Evolutionary conservation across 2,888 invertebrate genomes (phyloP).

Genomic region (Leptinotarsa juncta): DNA sequence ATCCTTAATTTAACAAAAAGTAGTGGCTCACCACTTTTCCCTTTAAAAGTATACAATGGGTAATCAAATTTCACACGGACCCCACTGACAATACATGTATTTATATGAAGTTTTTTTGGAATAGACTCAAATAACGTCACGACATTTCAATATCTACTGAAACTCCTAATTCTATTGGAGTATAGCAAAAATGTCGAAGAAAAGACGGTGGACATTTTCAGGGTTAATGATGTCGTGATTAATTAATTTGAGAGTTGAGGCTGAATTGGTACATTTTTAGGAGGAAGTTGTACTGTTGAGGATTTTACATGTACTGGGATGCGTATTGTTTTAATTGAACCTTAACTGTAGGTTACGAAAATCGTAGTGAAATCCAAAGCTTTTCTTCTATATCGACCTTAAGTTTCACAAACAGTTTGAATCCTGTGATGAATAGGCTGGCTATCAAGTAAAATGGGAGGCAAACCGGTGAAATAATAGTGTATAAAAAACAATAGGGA

Average conservation of each 20-base stretch:
- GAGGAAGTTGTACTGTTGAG: constrained; percentile 17
- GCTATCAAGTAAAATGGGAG: too few species aligned
- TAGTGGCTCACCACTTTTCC: too few species aligned
- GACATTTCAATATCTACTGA: neutral
- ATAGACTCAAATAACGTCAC: too few species aligned
- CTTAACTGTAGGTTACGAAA: neutral
- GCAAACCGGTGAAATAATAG: too few species aligned
- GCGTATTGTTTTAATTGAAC: constrained; percentile 12
- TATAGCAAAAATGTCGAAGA: neutral
- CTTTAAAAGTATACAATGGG: too few species aligned
- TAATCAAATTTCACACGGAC: too few species aligned
- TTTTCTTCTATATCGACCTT: neutral
- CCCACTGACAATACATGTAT: too few species aligned
- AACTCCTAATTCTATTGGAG: neutral
- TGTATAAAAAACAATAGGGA: too few species aligned
- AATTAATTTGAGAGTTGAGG: constrained; percentile 14
- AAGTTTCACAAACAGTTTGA: neutral
- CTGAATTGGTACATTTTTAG: constrained; percentile 16
- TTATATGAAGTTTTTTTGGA: too few species aligned
- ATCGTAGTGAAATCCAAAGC: constrained; percentile 9
- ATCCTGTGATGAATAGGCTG: neutral
- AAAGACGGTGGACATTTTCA: constrained; percentile 11
- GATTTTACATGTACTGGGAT: constrained; percentile 8
- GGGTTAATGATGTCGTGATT: constrained; percentile 21
- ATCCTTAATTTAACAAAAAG: too few species aligned